Conservation (phyloP, 2,113 vertebrate genomes). For the Archilochus colubris region DNA sequence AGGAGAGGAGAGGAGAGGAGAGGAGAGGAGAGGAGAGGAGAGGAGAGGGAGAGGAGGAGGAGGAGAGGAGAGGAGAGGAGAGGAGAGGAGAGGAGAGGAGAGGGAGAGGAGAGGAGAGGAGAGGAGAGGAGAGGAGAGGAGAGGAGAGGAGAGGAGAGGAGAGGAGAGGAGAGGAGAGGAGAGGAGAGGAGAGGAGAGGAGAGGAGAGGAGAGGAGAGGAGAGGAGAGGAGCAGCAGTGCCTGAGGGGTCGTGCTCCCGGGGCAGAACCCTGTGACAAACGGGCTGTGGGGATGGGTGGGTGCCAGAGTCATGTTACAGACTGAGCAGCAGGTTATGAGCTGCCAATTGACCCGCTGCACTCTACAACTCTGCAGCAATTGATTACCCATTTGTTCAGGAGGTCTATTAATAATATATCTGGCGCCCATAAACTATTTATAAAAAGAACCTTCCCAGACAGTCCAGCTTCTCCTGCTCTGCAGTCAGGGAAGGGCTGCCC, state of each 20-base stretch:
- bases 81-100: no score
- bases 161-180: no score
- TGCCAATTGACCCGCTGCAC: slow-evolving; percentile 41
- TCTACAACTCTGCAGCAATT: slow-evolving; percentile 38
- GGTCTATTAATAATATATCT: slow-evolving; percentile 48
- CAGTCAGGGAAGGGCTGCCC: neutral
- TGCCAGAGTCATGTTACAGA: neutral
- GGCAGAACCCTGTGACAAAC: neutral
- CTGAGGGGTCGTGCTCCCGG: neutral
- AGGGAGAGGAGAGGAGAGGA: no score
- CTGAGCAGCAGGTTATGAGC: neutral
- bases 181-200: no score
- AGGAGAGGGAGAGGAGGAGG: neutral
- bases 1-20: no score
- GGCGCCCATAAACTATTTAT: slow-evolving; percentile 45
- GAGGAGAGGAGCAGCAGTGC: no score
- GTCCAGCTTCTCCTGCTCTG: neutral
- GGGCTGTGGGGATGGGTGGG: neutral
- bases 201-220: neutral
- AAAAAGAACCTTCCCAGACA: neutral
- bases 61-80: no score
- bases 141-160: no score
- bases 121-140: no score
- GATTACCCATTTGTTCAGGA: slow-evolving; percentile 52
- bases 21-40: neutral